Percentiles rank a stretch among this genome's conserved stretches.
These are phyloP conservation scores for Serripes groenlandicus DNA, from an alignment of 2,888 invertebrate genomes.

Conservation along the genomic window DNA sequence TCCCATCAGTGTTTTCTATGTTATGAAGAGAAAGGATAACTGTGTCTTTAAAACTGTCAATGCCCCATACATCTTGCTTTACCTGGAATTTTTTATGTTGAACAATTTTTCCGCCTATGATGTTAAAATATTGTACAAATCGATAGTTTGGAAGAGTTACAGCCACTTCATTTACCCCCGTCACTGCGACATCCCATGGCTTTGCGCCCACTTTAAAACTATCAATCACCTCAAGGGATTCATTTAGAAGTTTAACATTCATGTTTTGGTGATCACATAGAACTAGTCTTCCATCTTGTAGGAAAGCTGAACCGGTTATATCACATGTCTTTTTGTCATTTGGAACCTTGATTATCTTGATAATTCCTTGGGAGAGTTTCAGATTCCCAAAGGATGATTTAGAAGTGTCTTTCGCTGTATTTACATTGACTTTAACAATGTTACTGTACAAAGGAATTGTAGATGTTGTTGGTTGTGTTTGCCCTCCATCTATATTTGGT, in stretches of 20 bases:
- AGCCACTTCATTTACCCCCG: neutral
- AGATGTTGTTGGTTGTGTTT: no score
- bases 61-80: constrained; percentile 18
- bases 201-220: neutral
- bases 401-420: neutral
- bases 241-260: constrained; percentile 5
- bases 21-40: constrained; percentile 6
- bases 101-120: neutral
- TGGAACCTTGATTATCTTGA: neutral
- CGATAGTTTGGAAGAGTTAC: neutral
- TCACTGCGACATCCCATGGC: constrained; percentile 25
- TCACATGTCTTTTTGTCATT: constrained; percentile 13
- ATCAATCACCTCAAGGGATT: neutral
- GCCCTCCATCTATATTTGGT: no score
- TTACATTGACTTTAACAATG: neutral
- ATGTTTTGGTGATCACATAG: constrained; percentile 16
- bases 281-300: constrained; percentile 4
- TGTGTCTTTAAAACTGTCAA: constrained; percentile 1
- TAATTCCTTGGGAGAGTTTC: neutral
- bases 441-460: neutral
- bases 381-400: neutral
- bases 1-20: neutral
- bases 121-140: neutral
- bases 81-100: neutral
- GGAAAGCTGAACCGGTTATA: constrained; percentile 24